Evolutionary conservation across 2,888 invertebrate species (phyloP), one percentile per base, ranked within the genome.

Genomic region (Drosophila pegasa): DNA sequence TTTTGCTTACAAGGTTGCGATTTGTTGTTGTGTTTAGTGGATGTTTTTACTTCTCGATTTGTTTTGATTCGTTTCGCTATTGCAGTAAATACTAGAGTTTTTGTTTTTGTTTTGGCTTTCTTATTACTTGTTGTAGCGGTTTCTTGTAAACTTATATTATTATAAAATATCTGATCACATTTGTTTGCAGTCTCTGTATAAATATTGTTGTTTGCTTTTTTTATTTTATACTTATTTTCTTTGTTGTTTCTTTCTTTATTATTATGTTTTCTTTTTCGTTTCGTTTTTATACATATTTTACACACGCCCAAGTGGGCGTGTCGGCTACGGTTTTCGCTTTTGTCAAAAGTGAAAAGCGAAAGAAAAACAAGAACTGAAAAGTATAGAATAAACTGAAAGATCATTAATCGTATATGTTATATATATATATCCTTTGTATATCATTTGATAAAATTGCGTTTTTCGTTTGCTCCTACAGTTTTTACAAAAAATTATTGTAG

Each of bases 81-180:
- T 79, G 86, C 80, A 76, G 80, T 83, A 70, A 73, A 74, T 78
- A 73, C 62, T 79, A 75, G 60, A 61, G 71, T 12, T 67, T 72
- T 59, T 27, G 48, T 38, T 72, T 68, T 75, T 61, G 59, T 75
- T 66, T 72, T 66, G 77, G 66, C 64, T 81, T 66, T 69, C 56
- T 64, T 74, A 61, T 79, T 79, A 76, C 60, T 59, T 76, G 50
- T 58, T 59, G 27, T 71, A 74, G 66, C 74, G 61, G 57, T 77
- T 89, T 66, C 82, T 87, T 89, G 89, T 89, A 89, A 89, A 90
- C 90, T 88, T 90, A 90, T 91, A 89, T 89, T 89, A 85, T 85
- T 85, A 85, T 85, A 91, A 89, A 91, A 92, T 92, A 92, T 92
- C 92, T 92, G 92, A 92, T 92, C 92, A 92, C 92, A 92, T 92